Evolutionary conservation across 2,888 invertebrate species (phyloP).

Genomic region (Ceramica pisi): DNA sequence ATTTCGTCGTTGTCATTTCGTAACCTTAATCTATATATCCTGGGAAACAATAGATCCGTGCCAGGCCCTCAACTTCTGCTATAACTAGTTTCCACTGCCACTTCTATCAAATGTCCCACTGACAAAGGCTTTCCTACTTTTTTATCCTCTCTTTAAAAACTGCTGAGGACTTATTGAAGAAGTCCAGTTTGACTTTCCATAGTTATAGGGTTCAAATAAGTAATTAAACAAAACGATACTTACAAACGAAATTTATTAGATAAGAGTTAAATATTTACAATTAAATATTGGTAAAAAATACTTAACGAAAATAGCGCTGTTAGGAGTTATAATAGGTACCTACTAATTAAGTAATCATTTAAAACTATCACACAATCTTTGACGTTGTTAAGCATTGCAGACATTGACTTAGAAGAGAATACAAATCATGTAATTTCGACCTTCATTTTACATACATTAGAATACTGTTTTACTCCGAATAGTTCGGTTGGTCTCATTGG

Average conservation of each 20-base stretch:
- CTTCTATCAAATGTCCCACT: neutral
- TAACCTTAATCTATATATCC: neutral
- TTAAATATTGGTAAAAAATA: slow-evolving; percentile 75
- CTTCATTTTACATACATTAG: slow-evolving; percentile 58
- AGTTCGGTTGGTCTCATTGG: slow-evolving; percentile 71
- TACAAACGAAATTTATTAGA: slow-evolving; percentile 79
- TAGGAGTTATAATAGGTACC: slow-evolving; percentile 62
- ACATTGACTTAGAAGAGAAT: slow-evolving; percentile 63
- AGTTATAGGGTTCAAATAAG: neutral
- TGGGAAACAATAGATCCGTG: neutral
- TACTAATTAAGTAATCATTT: slow-evolving; percentile 66
- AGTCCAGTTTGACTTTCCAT: no score
- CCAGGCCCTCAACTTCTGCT: neutral
- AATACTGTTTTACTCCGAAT: slow-evolving; percentile 70
- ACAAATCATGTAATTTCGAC: slow-evolving; percentile 55
- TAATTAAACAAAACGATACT: slow-evolving; percentile 65
- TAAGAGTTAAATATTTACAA: slow-evolving; percentile 80
- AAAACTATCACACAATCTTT: slow-evolving; percentile 72
- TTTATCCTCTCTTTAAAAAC: neutral
- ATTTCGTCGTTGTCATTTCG: neutral
- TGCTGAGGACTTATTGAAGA: neutral
- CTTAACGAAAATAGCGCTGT: slow-evolving; percentile 76
- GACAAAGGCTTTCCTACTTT: neutral
- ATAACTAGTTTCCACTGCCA: neutral
- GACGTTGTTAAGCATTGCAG: slow-evolving; percentile 66